Evolutionary conservation across 2,113 vertebrate genomes (phyloP).

Genomic region (Felis catus): DNA sequence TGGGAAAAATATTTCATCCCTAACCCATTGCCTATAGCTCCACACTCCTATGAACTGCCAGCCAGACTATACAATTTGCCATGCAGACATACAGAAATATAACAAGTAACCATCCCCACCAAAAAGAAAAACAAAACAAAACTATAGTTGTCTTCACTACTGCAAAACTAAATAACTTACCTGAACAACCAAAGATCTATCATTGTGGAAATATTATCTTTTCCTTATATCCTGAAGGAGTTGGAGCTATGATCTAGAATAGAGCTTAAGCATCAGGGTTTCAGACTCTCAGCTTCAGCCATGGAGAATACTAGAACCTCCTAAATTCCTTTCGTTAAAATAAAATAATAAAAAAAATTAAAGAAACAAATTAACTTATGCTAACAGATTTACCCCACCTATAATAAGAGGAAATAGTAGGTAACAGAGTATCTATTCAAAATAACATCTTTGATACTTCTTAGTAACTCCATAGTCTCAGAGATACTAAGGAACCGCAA

Average conservation of each 20-base stretch:
- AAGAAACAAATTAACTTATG: slow-evolving; percentile 62
- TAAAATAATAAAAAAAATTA: slow-evolving; percentile 71
- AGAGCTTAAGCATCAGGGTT: slow-evolving; percentile 69
- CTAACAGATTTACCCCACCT: slow-evolving; percentile 41
- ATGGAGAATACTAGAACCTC: slow-evolving; percentile 75
- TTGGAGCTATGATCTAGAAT: slow-evolving; percentile 73
- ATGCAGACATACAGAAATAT: not conserved
- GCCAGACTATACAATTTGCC: not conserved
- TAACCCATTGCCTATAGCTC: not conserved
- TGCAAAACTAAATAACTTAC: slow-evolving; percentile 74
- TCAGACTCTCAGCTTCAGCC: slow-evolving; percentile 76
- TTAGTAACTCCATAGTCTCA: not conserved
- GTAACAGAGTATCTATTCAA: not conserved
- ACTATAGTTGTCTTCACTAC: slow-evolving; percentile 51
- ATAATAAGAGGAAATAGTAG: not conserved
- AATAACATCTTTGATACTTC: not conserved
- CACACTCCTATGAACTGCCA: not conserved
- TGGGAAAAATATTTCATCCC: slow-evolving; percentile 40
- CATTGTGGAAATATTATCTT: slow-evolving; percentile 76
- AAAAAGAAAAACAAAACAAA: not conserved
- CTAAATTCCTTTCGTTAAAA: slow-evolving; percentile 74
- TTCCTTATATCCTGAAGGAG: slow-evolving; percentile 74
- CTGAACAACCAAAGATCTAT: slow-evolving; percentile 78
- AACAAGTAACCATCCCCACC: not conserved
- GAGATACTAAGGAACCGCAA: not conserved